Evolutionary conservation across 2,113 vertebrate species (phyloP).

Genomic region (Genyomyrus donnyi): DNA sequence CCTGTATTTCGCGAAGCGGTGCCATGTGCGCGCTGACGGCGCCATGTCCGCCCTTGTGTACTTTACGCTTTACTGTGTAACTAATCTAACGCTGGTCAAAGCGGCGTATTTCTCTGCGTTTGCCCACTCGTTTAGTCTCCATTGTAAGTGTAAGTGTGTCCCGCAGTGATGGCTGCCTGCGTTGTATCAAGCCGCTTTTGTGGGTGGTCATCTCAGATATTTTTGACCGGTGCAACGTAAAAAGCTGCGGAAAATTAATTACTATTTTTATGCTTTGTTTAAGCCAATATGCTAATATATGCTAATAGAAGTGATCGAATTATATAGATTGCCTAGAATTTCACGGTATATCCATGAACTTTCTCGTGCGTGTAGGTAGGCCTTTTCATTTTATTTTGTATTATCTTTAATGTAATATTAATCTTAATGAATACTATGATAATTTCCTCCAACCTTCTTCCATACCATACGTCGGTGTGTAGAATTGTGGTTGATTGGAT

Average conservation of each 20-base stretch:
- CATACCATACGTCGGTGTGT: neutral
- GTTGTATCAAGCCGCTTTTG: neutral
- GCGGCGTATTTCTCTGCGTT: neutral
- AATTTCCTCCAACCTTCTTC: neutral
- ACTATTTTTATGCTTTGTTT: neutral
- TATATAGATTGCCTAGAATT: neutral
- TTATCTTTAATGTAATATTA: neutral
- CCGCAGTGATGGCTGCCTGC: neutral
- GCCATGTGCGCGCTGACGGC: neutral
- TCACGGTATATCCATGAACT: neutral
- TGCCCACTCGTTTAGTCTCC: neutral
- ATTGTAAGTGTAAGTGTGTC: neutral
- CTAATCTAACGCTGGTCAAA: neutral
- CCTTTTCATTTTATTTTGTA: neutral
- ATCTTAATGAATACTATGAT: neutral
- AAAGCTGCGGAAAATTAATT: neutral
- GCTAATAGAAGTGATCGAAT: neutral
- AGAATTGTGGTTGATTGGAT: neutral
- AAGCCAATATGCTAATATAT: neutral
- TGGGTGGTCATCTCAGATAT: neutral
- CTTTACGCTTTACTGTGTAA: neutral
- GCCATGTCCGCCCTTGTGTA: neutral
- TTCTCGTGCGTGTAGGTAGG: neutral
- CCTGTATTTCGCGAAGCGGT: conserved; percentile 3
- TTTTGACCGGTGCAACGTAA: neutral